Evolutionary conservation across 1,140 invertebrate species (phyloP).

Genomic region (Cecropterus lyciades): DNA sequence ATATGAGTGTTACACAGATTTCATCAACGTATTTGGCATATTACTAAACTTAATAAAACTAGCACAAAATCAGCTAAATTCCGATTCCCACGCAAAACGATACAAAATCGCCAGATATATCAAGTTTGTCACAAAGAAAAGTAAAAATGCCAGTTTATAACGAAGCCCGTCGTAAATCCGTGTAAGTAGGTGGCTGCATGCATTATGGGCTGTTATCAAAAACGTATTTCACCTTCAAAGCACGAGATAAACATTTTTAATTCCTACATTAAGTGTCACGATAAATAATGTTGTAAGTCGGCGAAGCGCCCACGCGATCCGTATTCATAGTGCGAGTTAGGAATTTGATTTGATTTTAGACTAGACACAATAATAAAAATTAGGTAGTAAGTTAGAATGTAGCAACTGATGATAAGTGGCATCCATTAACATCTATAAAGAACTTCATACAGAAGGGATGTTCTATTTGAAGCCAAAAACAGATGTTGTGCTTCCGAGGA

Average conservation of each 20-base stretch:
- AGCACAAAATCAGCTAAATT: no score
- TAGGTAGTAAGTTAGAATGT: no score
- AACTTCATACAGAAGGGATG: no score
- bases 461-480: no score
- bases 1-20: no score
- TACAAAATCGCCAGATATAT: slow-evolving; percentile 1
- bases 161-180: slow-evolving; percentile 44
- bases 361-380: no score
- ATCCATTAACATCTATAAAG: no score
- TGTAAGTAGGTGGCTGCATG: slow-evolving; percentile 56
- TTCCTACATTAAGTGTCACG: slow-evolving; percentile 53
- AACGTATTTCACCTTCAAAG: slow-evolving; percentile 48
- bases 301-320: slow-evolving; percentile 45
- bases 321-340: slow-evolving; percentile 35
- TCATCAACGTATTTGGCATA: no score
- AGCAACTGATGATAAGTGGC: no score
- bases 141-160: slow-evolving; percentile 7
- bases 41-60: no score
- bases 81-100: neutral
- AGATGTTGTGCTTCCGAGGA: no score
- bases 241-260: slow-evolving; percentile 56
- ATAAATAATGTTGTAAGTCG: slow-evolving; percentile 55
- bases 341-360: no score
- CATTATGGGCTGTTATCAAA: slow-evolving; percentile 39
- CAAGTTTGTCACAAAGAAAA: slow-evolving; percentile 7